Conservation (phyloP, 2,113 vertebrate species). For the Proteles cristata region DNA sequence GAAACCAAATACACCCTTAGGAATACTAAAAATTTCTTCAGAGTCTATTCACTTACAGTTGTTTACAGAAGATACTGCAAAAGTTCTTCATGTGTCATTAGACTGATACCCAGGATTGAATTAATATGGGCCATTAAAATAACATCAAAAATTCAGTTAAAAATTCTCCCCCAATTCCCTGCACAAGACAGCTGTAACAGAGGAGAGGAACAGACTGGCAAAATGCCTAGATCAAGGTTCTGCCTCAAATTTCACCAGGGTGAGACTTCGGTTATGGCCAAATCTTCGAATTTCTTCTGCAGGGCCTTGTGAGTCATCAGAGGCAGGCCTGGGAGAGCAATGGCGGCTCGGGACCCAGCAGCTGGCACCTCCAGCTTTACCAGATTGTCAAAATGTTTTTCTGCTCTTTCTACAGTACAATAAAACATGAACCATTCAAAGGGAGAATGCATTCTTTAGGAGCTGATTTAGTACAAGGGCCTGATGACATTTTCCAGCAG, state of each 20-base stretch:
- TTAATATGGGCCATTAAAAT: slow-evolving; percentile 37
- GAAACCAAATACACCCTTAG: neutral
- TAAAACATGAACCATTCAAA: slow-evolving; percentile 36
- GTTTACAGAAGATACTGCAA: neutral
- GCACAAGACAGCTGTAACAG: neutral
- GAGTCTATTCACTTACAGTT: neutral
- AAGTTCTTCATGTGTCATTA: neutral
- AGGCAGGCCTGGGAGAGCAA: neutral
- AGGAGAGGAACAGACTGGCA: neutral
- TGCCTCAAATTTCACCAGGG: neutral
- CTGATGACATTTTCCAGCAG: slow-evolving; percentile 72
- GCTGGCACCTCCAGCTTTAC: neutral
- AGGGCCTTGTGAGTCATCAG: fast-evolving
- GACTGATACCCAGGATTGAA: neutral
- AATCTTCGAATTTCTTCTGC: neutral
- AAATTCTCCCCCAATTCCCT: neutral
- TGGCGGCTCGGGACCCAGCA: neutral
- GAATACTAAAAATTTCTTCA: neutral
- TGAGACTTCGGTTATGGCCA: neutral
- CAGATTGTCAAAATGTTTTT: neutral
- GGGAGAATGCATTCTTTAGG: neutral
- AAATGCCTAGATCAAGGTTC: neutral
- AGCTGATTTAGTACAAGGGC: slow-evolving; percentile 14
- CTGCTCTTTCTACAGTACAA: slow-evolving; percentile 28
- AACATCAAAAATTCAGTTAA: neutral